Evolutionary conservation across 1,140 invertebrate genomes (phyloP).

Genomic region (Octopus bimaculoides): DNA sequence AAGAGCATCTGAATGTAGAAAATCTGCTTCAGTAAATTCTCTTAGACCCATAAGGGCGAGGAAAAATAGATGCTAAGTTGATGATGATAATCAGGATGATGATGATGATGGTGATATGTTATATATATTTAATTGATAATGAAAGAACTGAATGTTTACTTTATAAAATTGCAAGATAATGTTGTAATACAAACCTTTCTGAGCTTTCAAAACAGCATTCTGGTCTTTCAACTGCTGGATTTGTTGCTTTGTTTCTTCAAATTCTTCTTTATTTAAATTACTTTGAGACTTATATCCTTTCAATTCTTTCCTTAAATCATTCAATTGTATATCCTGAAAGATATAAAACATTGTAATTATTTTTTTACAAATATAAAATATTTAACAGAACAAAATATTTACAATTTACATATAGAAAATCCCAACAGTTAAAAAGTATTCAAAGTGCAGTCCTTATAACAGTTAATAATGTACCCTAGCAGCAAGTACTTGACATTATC

Average conservation of each 20-base stretch:
- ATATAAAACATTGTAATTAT: neutral
- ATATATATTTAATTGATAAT: neutral
- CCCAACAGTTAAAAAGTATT: no score
- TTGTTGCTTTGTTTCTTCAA: slow-evolving; percentile 70
- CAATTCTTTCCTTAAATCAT: slow-evolving; percentile 62
- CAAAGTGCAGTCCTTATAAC: no score
- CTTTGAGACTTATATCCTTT: slow-evolving; percentile 43
- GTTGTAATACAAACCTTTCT: slow-evolving; percentile 54
- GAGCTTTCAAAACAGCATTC: slow-evolving; percentile 81
- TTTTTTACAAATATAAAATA: no score
- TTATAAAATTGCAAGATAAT: neutral
- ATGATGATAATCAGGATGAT: neutral
- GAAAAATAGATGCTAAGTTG: neutral
- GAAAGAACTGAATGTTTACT: neutral
- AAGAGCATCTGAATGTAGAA: no score
- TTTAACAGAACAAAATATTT: no score
- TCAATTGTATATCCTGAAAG: slow-evolving; percentile 66
- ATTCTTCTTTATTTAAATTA: slow-evolving; percentile 60
- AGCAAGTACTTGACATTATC: no score
- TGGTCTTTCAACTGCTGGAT: slow-evolving; percentile 81
- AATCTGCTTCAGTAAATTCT: no score
- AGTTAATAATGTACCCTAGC: no score
- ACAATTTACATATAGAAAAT: no score
- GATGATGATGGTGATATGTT: neutral
- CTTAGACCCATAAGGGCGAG: no score